phyloP scores from a whole-genome alignment of 2,797 vertebrate genomes.

The Platalea minor region DNA sequence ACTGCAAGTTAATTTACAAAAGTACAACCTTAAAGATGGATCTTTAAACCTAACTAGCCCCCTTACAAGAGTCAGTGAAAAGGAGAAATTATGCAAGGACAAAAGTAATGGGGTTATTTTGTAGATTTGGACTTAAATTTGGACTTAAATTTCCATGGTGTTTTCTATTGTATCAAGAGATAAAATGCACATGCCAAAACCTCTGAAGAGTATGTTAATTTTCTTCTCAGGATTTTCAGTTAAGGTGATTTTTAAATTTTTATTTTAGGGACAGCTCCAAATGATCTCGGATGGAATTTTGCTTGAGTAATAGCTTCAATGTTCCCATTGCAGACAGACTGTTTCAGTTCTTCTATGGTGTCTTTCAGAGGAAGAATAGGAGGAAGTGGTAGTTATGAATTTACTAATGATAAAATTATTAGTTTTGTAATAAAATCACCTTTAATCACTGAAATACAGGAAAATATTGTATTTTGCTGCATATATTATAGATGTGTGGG shows the following conservation, averaged over 20 bases:
- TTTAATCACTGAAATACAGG: background rate
- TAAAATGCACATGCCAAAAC: background rate
- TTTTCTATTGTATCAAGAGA: background rate
- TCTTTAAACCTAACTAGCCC: accelerated
- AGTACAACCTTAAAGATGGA: background rate
- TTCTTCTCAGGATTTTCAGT: background rate
- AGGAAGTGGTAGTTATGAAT: background rate
- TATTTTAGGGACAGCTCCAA: background rate
- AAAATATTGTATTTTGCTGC: background rate
- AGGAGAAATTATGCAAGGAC: background rate
- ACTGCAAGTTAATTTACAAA: background rate
- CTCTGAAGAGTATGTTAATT: background rate
- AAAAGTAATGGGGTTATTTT: background rate
- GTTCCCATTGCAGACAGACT: background rate
- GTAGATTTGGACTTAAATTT: background rate
- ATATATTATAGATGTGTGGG: background rate
- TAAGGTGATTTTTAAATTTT: background rate
- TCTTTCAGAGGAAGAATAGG: background rate
- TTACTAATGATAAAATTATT: background rate
- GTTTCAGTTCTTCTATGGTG: background rate
- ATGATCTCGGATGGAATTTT: background rate
- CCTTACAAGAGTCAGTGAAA: background rate
- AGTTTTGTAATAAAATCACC: background rate
- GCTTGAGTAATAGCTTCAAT: background rate
- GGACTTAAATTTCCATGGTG: background rate